A percentile compares a stretch with the other conserved stretches of the same genome.
Conservation (phyloP, 2,888 invertebrate genomes). For the Petrolisthes manimaculis region DNA sequence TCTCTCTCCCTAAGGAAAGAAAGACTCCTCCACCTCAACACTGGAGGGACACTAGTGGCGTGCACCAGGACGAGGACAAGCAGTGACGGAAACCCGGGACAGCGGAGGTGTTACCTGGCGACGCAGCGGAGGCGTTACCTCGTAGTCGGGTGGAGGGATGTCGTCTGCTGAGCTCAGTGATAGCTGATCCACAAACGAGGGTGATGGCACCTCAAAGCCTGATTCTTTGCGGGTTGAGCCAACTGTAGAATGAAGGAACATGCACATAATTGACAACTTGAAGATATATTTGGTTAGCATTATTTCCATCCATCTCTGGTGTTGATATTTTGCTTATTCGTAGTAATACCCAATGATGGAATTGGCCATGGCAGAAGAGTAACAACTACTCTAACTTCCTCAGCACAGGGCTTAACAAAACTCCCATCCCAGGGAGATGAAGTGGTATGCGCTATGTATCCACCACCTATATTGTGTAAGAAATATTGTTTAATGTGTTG, state of each 20-base stretch:
- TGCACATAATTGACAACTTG: too few relatives aligned
- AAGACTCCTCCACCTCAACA: slow-evolving; percentile 36
- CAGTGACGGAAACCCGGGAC: slow-evolving; percentile 30
- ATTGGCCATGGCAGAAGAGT: neutral
- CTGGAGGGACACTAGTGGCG: slow-evolving; percentile 38
- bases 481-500: neutral
- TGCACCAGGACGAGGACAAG: slow-evolving; percentile 45
- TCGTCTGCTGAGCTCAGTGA: slow-evolving; percentile 41
- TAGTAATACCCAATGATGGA: too few relatives aligned
- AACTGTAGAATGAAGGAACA: neutral
- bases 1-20: slow-evolving; percentile 47
- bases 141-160: slow-evolving; percentile 51
- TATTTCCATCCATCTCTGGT: too few relatives aligned
- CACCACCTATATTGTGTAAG: neutral
- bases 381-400: neutral
- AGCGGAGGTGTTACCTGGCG: slow-evolving; percentile 50
- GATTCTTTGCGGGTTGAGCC: slow-evolving; percentile 37
- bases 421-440: neutral
- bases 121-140: slow-evolving; percentile 48
- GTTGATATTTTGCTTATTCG: too few relatives aligned
- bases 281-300: too few relatives aligned
- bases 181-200: slow-evolving; percentile 33
- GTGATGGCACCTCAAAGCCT: slow-evolving; percentile 40
- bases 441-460: too few relatives aligned
- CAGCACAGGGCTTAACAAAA: neutral